Conservation (phyloP, 2,797 vertebrate genomes). For the Cynodonichthys magdalenae region DNA sequence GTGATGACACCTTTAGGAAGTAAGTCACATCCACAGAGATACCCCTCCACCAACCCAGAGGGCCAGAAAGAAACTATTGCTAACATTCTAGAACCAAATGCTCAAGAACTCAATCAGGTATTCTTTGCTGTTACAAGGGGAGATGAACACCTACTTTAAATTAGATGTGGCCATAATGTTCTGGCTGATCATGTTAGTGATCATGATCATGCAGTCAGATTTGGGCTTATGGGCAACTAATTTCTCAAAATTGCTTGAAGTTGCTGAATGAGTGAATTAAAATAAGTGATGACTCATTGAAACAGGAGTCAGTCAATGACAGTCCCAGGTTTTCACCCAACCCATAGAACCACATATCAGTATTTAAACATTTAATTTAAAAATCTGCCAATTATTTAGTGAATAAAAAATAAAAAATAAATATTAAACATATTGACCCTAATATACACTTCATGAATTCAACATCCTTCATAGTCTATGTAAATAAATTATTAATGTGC, state of each 20-base stretch:
- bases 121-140: no score
- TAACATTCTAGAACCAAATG: not conserved
- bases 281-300: slow-evolving; percentile 22
- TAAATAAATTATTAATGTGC: no score
- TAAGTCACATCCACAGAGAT: not conserved
- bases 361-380: no score
- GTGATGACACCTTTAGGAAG: not conserved
- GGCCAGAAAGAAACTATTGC: not conserved
- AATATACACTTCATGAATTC: not conserved
- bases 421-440: not conserved
- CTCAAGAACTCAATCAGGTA: slow-evolving; percentile 26
- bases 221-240: slow-evolving; percentile 21
- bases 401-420: no score
- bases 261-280: slow-evolving; percentile 25
- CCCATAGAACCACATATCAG: no score
- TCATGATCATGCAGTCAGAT: not conserved
- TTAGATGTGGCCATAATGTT: no score
- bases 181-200: slow-evolving; percentile 41
- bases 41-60: no score
- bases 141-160: no score
- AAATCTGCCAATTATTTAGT: no score
- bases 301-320: not conserved
- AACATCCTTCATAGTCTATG: not conserved
- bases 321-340: not conserved
- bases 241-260: slow-evolving; percentile 22